Base-by-base conservation (phyloP, 92 coral and sea anemone species). In the Phenganax subtilis region DNA sequence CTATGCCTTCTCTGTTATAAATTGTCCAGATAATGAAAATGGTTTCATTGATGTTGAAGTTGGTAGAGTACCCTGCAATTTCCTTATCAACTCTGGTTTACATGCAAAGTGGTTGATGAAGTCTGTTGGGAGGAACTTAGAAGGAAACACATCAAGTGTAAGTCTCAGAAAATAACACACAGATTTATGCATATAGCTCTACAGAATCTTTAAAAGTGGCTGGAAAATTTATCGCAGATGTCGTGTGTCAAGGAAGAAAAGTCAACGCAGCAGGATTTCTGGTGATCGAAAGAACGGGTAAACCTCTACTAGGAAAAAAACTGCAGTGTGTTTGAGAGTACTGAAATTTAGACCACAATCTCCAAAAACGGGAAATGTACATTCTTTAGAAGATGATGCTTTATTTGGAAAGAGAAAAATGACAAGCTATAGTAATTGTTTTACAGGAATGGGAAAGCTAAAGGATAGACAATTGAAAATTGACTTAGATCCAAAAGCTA, bases 1-100 rank as follows among this genome's bases (percentile, higher is more conserved):
- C 14, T 89, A 76, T 86, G 72, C 88, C 31, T 89, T 89, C 66
- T 84, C 65, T 56, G 80, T 89, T 52, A 54, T 54, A 65, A 77
- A 80, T 73, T 28, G 25, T 61, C 25, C 20, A 7, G 67, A 61
- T 61, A 17, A 17, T 7, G 28, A 17, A 5, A 12, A 15, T 17
- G 67, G 67, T 61, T 61, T 61, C 67, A 61, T 61, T 61, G 67
- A 12, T 61, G 67, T 61, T 61, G 20, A 61, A 14, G 28, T 61
- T 5, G 67, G 67, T 15, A 25, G 67, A 28, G 67, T 61, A 61
- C 25, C 28, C n/a, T 61, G 15, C 28, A 61, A 61, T 17, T 61
- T 61, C 25, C 67, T 61, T 14, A 61, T 61, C 14, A 25, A 61
- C 25, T 61, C 67, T 61, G 67, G 67, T 12, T 25, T 61, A 61